phyloP scores from a whole-genome alignment of 1,140 invertebrate genomes.

The Parapsyche elsis region DNA sequence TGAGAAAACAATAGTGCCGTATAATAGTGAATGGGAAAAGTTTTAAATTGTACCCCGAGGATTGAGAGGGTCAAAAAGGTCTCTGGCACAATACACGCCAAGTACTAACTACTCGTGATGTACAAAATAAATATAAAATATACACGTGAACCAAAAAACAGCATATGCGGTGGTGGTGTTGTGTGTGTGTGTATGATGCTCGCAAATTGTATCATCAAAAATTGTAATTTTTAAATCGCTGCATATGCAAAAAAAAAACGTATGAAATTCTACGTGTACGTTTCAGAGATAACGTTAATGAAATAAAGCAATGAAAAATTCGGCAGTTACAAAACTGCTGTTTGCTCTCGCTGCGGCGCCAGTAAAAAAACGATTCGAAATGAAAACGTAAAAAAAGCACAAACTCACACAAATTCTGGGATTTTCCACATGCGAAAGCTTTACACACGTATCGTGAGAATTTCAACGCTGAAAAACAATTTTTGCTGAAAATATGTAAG shows the following conservation, averaged over 20 bases:
- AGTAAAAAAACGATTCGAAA: constrained; percentile 23
- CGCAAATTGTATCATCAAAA: background rate
- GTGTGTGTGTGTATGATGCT: too few species aligned
- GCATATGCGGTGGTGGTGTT: background rate
- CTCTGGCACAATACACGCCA: background rate
- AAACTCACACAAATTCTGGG: constrained; percentile 14
- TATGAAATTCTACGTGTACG: constrained; percentile 10
- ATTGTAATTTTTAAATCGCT: constrained; percentile 17
- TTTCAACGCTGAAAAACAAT: background rate
- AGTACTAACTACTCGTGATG: too few species aligned
- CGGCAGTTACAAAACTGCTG: constrained; percentile 43
- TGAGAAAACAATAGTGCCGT: constrained; percentile 22
- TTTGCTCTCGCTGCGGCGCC: constrained; percentile 10
- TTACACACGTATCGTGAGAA: constrained; percentile 1
- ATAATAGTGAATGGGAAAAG: constrained; percentile 9
- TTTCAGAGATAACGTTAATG: constrained; percentile 32
- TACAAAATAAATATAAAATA: too few species aligned
- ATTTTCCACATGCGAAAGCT: constrained; percentile 26
- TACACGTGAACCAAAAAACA: background rate
- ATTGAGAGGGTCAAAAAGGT: constrained; percentile 7
- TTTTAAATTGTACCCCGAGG: constrained; percentile 13
- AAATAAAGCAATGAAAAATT: constrained; percentile 43
- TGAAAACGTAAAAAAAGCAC: constrained; percentile 34
- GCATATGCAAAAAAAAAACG: background rate
- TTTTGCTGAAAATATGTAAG: too few species aligned